phyloP scores from a whole-genome alignment of 2,888 invertebrate species.

The Conops quadrifasciatus region DNA sequence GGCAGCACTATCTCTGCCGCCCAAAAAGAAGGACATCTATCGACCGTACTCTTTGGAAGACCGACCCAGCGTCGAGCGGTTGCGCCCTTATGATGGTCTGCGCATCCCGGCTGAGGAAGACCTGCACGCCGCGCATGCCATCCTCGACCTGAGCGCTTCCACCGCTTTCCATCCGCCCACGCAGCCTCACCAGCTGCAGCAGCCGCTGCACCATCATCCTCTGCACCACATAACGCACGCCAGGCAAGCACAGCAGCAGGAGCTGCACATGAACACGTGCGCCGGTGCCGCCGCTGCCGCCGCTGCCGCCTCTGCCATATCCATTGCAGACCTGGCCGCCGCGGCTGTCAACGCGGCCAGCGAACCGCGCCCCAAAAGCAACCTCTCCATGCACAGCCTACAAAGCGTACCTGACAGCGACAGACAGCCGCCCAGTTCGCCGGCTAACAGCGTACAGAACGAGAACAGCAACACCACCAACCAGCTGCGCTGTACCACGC shows the following conservation, averaged over 20 bases:
- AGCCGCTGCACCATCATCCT: slow-evolving; percentile 51
- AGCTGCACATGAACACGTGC: slow-evolving; percentile 34
- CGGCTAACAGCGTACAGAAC: slow-evolving; percentile 56
- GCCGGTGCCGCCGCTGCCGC: slow-evolving; percentile 57
- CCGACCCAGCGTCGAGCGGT: slow-evolving; percentile 66
- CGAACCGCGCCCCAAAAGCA: slow-evolving; percentile 60
- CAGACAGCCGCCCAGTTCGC: slow-evolving; percentile 45
- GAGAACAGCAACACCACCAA: slow-evolving; percentile 65
- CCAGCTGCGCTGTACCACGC: slow-evolving; percentile 48
- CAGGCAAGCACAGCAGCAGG: slow-evolving; percentile 45
- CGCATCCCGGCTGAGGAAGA: slow-evolving; percentile 81
- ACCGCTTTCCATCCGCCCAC: slow-evolving; percentile 76
- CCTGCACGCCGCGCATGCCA: slow-evolving; percentile 86
- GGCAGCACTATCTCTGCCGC: slow-evolving; percentile 82
- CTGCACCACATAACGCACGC: slow-evolving; percentile 53
- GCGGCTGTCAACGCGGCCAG: slow-evolving; percentile 55
- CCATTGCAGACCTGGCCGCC: slow-evolving; percentile 56
- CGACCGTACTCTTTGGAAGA: slow-evolving; percentile 85
- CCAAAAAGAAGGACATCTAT: slow-evolving; percentile 91
- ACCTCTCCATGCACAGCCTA: slow-evolving; percentile 56
- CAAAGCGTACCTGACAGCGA: slow-evolving; percentile 55
- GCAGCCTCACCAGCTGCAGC: slow-evolving; percentile 66
- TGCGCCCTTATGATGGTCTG: slow-evolving; percentile 67
- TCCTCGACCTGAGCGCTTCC: slow-evolving; percentile 87
- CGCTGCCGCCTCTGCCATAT: slow-evolving; percentile 52